These are phyloP conservation scores for Tachuris rubrigastra DNA, from an alignment of 2,113 vertebrate species.

Conservation along the genomic window DNA sequence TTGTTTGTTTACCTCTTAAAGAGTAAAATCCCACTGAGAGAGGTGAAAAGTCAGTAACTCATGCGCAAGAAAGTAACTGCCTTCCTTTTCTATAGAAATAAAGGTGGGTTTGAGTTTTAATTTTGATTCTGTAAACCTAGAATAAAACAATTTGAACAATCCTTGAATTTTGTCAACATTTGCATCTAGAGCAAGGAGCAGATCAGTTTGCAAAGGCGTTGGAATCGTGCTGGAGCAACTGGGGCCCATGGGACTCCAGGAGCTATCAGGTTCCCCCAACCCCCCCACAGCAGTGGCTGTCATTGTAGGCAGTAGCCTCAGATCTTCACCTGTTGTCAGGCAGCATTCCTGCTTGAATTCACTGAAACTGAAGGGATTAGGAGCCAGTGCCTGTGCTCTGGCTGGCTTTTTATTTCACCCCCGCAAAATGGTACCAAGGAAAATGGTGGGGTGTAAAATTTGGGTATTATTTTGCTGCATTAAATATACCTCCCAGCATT, in stretches of 20 bases:
- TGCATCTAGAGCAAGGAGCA: background rate
- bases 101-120: background rate
- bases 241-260: rapidly evolving
- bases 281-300: rapidly evolving
- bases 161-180: background rate
- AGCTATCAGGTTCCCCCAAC: background rate
- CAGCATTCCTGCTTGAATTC: background rate
- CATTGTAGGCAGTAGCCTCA: background rate
- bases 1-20: constrained; percentile 79
- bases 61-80: background rate
- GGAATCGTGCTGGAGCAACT: background rate
- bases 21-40: constrained; percentile 8
- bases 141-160: constrained; percentile 45
- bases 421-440: background rate
- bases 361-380: background rate
- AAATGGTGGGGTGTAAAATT: background rate
- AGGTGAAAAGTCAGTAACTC: constrained; percentile 34
- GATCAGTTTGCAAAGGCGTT: background rate
- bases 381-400: background rate
- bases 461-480: background rate
- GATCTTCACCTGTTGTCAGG: background rate
- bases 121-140: background rate
- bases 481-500: background rate
- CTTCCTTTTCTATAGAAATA: background rate
- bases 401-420: background rate